Conservation (phyloP, 2,888 invertebrate species). For the Mantis religiosa region DNA sequence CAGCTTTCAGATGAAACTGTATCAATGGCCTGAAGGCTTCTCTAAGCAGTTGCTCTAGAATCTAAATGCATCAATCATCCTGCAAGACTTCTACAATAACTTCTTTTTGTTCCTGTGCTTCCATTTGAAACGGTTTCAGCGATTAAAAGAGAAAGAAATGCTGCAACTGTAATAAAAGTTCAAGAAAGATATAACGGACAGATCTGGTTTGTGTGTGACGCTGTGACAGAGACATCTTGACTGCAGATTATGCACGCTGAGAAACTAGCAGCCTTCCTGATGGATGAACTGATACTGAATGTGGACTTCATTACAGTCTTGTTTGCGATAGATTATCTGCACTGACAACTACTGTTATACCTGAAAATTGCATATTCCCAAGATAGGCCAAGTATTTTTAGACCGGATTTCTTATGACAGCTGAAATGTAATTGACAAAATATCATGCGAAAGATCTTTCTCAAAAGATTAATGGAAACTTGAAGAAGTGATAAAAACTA, state of each 20-base stretch:
- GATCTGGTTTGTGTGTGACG: not conserved
- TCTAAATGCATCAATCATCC: conserved; percentile 4
- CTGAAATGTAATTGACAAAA: too few species aligned
- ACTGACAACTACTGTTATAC: not conserved
- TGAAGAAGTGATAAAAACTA: too few species aligned
- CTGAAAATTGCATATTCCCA: too few species aligned
- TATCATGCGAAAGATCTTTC: too few species aligned
- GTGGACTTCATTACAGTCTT: not conserved
- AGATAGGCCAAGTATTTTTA: too few species aligned
- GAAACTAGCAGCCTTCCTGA: not conserved
- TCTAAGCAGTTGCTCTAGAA: not conserved
- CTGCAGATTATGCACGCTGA: not conserved
- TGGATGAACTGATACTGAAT: not conserved
- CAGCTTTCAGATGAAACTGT: not conserved
- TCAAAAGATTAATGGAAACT: too few species aligned
- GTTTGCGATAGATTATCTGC: not conserved
- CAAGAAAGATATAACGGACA: not conserved
- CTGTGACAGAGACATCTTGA: not conserved
- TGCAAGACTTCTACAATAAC: not conserved
- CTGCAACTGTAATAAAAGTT: not conserved
- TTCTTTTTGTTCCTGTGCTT: not conserved
- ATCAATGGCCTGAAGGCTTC: not conserved
- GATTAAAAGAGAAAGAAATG: conserved; percentile 14
- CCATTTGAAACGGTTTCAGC: not conserved
- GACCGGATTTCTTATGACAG: too few species aligned